phyloP scores from a whole-genome alignment of 2,797 vertebrate species.

The Xenentodon cancila region DNA sequence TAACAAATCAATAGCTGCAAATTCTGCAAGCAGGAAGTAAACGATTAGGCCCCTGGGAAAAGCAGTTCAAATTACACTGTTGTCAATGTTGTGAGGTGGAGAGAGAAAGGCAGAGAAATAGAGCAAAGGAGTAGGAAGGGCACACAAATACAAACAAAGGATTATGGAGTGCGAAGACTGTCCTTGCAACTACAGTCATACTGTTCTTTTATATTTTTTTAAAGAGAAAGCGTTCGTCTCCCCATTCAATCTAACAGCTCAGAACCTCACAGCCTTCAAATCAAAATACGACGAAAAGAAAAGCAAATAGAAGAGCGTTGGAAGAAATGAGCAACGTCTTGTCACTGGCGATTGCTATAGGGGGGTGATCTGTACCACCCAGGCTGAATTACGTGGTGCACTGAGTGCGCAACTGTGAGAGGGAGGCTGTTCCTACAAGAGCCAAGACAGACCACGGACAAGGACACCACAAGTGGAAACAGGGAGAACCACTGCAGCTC shows the following conservation, averaged over 20 bases:
- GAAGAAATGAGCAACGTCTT: conserved; percentile 55
- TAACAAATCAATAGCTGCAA: conserved; percentile 97
- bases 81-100: conserved; percentile 82
- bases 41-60: conserved; percentile 92
- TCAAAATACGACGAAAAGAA: conserved; percentile 27
- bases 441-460: conserved; percentile 63
- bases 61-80: conserved; percentile 92
- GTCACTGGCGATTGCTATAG: conserved; percentile 37
- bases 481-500: conserved; percentile 68
- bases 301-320: conserved; percentile 24
- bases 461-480: conserved; percentile 80
- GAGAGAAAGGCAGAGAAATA: conserved; percentile 37
- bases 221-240: background rate
- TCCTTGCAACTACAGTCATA: background rate
- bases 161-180: conserved; percentile 10
- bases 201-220: background rate
- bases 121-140: conserved; percentile 17
- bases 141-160: conserved; percentile 15
- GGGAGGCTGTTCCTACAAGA: conserved; percentile 56
- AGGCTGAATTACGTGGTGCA: conserved; percentile 61
- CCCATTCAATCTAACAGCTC: conserved; percentile 4
- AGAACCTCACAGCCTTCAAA: conserved; percentile 12
- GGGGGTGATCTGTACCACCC: conserved; percentile 58
- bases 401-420: conserved; percentile 59
- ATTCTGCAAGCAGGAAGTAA: conserved; percentile 96